Percentiles rank a stretch among this genome's conserved stretches.
Evolutionary conservation across 2,888 invertebrate genomes (phyloP).

Genomic region (Callyntrura guangdongensis): DNA sequence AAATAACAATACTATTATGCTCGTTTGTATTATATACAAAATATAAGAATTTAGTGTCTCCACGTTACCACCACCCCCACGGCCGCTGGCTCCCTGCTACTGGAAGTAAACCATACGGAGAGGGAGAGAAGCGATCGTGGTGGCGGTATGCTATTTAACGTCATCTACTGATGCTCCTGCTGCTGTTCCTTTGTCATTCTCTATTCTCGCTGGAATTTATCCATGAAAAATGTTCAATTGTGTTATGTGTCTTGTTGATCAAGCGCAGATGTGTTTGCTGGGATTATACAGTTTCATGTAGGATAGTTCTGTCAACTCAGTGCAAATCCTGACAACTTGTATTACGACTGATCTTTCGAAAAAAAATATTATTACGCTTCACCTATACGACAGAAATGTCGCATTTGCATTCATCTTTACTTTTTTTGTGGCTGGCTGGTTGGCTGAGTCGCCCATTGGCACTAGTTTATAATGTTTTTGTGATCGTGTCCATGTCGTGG

Average conservation of each 20-base stretch:
- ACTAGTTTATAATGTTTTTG: neutral
- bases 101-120: neutral
- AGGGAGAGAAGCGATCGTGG: neutral
- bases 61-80: neutral
- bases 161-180: conserved; percentile 57
- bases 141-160: conserved; percentile 53
- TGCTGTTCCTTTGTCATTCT: conserved; percentile 27
- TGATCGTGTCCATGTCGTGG: conserved; percentile 3
- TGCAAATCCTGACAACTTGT: conserved; percentile 31
- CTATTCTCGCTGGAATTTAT: conserved; percentile 67
- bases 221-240: conserved; percentile 73
- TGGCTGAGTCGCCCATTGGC: neutral
- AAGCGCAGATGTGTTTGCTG: conserved; percentile 61
- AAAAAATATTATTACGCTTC: neutral
- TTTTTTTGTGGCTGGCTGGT: neutral
- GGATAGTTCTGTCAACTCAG: neutral
- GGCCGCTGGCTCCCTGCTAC: conserved; percentile 17
- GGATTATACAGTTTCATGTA: conserved; percentile 21
- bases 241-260: conserved; percentile 62
- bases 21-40: neutral
- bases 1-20: conserved; percentile 2
- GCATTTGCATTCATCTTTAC: neutral
- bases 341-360: conserved; percentile 10
- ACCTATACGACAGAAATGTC: neutral
- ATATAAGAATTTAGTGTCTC: conserved; percentile 1